These are phyloP conservation scores for Scleropages formosus DNA, from an alignment of 2,797 vertebrate genomes.

Conservation along the genomic window DNA sequence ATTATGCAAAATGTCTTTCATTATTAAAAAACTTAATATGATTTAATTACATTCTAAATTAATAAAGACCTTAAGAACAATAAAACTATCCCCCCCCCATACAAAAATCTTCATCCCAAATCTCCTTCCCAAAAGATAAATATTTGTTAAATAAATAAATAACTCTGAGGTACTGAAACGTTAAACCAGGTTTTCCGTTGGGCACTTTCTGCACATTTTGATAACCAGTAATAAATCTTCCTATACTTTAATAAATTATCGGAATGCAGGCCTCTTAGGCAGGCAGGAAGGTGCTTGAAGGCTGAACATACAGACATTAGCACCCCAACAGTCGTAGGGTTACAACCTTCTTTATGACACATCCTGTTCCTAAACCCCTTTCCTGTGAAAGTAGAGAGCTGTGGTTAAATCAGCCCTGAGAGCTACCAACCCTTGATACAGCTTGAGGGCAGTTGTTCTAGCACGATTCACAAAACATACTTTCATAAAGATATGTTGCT, in stretches of 20 bases:
- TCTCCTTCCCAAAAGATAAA: too few relatives aligned
- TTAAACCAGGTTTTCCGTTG: constrained; percentile 5
- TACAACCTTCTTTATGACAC: background rate
- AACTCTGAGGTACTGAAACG: too few relatives aligned
- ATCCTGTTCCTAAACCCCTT: constrained; percentile 23
- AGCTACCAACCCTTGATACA: background rate
- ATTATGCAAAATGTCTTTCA: background rate
- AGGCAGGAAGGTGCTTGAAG: constrained; percentile 10
- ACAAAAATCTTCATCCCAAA: background rate
- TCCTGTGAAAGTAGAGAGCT: constrained; percentile 15
- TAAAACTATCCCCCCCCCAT: too few relatives aligned
- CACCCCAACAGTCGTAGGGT: constrained; percentile 13
- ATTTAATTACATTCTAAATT: too few relatives aligned
- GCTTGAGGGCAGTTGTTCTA: background rate
- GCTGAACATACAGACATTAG: background rate
- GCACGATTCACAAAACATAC: too few relatives aligned
- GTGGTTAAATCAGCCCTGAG: background rate
- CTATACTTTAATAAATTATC: constrained; percentile 26
- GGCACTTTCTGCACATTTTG: constrained; percentile 4
- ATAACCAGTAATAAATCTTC: constrained; percentile 19
- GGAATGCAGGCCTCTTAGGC: background rate
- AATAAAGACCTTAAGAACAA: too few relatives aligned
- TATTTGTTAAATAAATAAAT: background rate
- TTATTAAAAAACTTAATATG: background rate
- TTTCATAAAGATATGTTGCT: too few relatives aligned